phyloP scores from a whole-genome alignment of 2,113 vertebrate genomes.

The Cacatua alba region DNA sequence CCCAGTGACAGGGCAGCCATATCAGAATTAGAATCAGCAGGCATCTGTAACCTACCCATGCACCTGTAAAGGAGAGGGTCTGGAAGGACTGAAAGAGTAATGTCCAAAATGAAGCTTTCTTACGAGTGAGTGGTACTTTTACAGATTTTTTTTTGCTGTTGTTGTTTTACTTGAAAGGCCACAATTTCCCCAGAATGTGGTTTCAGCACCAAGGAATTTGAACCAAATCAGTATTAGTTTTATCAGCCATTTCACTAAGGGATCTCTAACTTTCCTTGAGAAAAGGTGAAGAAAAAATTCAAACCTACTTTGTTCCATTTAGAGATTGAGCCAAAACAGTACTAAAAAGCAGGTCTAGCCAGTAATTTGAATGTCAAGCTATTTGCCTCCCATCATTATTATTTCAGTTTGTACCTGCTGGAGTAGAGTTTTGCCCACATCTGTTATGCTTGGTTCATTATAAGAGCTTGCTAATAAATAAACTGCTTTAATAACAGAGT shows the following conservation, averaged over 20 bases:
- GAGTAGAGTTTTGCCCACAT: slow-evolving; percentile 24
- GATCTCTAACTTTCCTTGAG: background rate
- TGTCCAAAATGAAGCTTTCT: background rate
- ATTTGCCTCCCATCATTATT: background rate
- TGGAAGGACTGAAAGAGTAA: background rate
- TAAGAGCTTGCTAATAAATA: slow-evolving; percentile 23
- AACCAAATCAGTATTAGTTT: background rate
- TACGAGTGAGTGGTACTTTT: accelerated
- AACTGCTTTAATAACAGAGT: slow-evolving; percentile 14
- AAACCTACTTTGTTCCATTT: background rate
- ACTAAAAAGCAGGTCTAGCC: slow-evolving; percentile 11
- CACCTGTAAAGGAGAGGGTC: background rate
- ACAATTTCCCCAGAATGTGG: background rate
- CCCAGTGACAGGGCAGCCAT: background rate
- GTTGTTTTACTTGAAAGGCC: background rate
- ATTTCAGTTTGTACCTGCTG: background rate
- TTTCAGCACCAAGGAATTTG: background rate
- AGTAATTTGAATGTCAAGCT: background rate
- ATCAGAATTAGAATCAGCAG: background rate
- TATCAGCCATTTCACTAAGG: background rate
- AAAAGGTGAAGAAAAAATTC: background rate
- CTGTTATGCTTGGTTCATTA: slow-evolving; percentile 12
- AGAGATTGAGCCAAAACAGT: background rate
- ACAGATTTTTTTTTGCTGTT: background rate
- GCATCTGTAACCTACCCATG: accelerated